phyloP scores from a whole-genome alignment of 1,140 invertebrate species.

The Trichonephila inaurata region DNA sequence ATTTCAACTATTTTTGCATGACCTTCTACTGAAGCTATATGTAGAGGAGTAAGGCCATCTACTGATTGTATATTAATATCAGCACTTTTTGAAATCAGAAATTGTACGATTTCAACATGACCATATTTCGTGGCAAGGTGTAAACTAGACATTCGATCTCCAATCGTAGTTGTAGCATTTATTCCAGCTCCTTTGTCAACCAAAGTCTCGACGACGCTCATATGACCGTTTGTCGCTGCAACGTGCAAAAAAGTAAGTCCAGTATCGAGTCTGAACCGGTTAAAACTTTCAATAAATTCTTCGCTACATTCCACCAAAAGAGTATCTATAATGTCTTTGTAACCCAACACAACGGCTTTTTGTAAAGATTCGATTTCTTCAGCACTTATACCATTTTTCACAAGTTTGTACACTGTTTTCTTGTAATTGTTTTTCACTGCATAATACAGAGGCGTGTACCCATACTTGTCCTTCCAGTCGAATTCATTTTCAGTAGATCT shows the following conservation, averaged over 20 bases:
- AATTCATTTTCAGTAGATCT: neutral
- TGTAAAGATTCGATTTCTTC: neutral
- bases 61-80: neutral
- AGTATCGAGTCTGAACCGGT: neutral
- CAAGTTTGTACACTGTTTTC: neutral
- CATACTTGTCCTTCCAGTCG: neutral
- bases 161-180: neutral
- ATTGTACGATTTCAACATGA: slow-evolving; percentile 26
- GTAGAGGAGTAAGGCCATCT: slow-evolving; percentile 23
- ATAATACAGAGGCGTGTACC: slow-evolving; percentile 13
- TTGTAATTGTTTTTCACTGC: slow-evolving; percentile 44
- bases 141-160: neutral
- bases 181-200: neutral
- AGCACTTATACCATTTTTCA: neutral
- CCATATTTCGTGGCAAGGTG: neutral
- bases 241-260: slow-evolving; percentile 19
- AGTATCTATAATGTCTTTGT: slow-evolving; percentile 26
- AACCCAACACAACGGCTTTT: neutral
- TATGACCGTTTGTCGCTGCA: neutral
- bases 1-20: slow-evolving; percentile 81
- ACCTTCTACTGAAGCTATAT: slow-evolving; percentile 70
- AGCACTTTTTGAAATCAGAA: slow-evolving; percentile 16
- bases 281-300: neutral
- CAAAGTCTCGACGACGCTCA: neutral
- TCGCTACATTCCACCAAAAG: neutral